Conservation (phyloP, 2,888 invertebrate species). For the Thelaira solivaga region DNA sequence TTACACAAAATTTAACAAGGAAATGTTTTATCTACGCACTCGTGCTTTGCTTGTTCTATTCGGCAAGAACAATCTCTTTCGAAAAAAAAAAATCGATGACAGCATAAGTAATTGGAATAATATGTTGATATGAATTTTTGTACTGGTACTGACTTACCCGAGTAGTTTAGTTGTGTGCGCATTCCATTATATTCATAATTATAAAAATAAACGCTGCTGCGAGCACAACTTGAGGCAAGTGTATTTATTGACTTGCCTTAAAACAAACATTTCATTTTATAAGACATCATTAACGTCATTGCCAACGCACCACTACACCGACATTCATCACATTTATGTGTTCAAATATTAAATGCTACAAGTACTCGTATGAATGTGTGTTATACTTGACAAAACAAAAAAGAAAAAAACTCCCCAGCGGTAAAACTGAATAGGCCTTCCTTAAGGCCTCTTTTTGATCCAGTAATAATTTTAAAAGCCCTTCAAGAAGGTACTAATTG, state of each 20-base stretch:
- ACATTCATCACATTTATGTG: background rate
- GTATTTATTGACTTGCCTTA: background rate
- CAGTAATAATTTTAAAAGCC: too few species aligned
- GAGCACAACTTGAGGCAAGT: conserved; percentile 20
- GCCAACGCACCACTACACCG: background rate
- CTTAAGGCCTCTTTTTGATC: too few species aligned
- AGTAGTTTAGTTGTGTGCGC: background rate
- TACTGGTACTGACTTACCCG: too few species aligned
- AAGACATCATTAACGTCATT: conserved; percentile 41
- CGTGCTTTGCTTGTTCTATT: background rate
- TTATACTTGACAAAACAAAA: conserved; percentile 39
- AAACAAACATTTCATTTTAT: conserved; percentile 49
- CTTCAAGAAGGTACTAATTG: too few species aligned
- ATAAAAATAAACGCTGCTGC: background rate
- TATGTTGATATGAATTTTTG: conserved; percentile 23
- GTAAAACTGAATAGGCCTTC: too few species aligned
- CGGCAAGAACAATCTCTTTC: conserved; percentile 24
- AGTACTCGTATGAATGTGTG: too few species aligned
- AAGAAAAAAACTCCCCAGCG: too few species aligned
- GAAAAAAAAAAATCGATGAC: conserved; percentile 41
- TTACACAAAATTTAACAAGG: conserved; percentile 31
- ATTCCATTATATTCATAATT: conserved; percentile 24
- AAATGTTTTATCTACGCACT: background rate
- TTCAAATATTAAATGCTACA: conserved; percentile 15
- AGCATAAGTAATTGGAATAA: conserved; percentile 48